These are phyloP conservation scores for Dreissena polymorpha DNA, from an alignment of 1,140 invertebrate genomes.

Conservation along the genomic window DNA sequence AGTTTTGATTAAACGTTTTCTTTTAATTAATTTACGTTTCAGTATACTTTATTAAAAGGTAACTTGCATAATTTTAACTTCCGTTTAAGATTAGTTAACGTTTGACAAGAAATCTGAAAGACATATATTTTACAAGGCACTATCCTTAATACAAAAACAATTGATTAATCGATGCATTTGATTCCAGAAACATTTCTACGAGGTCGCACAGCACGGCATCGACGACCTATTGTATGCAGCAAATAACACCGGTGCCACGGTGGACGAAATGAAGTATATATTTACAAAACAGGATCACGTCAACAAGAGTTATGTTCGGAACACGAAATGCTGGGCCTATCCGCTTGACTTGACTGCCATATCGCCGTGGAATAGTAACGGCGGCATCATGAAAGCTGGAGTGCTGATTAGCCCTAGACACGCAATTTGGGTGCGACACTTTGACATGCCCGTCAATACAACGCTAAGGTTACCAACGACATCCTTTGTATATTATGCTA, in stretches of 20 bases:
- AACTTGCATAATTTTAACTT: no score
- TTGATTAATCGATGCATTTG: neutral
- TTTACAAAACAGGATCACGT: constrained; percentile 67
- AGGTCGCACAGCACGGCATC: constrained; percentile 24
- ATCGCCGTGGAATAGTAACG: constrained; percentile 69
- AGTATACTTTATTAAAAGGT: no score
- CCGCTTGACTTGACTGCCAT: constrained; percentile 66
- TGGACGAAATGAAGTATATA: constrained; percentile 56
- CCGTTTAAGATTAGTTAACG: no score
- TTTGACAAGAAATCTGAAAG: no score
- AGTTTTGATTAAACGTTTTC: no score
- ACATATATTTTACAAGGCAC: no score
- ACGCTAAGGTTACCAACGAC: constrained; percentile 49
- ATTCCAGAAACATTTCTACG: neutral
- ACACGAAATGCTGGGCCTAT: constrained; percentile 65
- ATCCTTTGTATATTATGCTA: no score
- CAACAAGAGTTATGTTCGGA: constrained; percentile 61
- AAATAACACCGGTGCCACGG: constrained; percentile 4
- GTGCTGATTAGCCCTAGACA: constrained; percentile 66
- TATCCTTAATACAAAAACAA: no score
- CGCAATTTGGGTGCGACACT: constrained; percentile 67
- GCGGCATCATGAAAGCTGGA: constrained; percentile 60
- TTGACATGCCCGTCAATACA: constrained; percentile 59
- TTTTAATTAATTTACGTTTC: no score
- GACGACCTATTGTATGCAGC: constrained; percentile 29